These are phyloP conservation scores for Orchestia grillus DNA, from an alignment of 1,140 invertebrate species.

Conservation along the genomic window DNA sequence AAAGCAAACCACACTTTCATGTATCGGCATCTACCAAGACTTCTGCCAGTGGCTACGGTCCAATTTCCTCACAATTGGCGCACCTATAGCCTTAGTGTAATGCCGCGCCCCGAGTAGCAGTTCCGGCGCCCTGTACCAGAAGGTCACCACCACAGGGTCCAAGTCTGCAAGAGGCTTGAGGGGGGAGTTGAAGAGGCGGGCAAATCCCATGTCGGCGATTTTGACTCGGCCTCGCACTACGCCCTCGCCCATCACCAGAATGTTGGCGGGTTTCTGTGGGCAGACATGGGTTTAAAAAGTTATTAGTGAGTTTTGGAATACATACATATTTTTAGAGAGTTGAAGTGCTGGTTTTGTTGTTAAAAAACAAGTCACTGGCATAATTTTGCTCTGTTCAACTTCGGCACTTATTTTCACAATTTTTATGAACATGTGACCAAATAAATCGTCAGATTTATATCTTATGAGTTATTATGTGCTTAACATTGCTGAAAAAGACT, in stretches of 20 bases:
- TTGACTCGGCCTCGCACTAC: slow-evolving; percentile 96
- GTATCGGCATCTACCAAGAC: too few relatives aligned
- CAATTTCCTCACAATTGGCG: slow-evolving; percentile 32
- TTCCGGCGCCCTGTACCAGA: slow-evolving; percentile 99
- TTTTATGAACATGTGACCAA: too few relatives aligned
- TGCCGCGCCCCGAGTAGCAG: slow-evolving; percentile 95
- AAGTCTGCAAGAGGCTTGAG: slow-evolving; percentile 97
- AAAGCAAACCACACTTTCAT: too few relatives aligned
- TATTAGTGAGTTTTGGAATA: background rate
- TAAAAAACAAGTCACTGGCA: background rate
- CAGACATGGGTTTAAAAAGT: background rate
- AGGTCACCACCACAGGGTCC: slow-evolving; percentile 99
- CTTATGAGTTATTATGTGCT: too few relatives aligned
- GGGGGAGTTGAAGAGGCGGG: slow-evolving; percentile 98
- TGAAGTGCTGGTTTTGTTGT: background rate
- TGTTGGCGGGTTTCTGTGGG: slow-evolving; percentile 94
- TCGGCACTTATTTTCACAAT: too few relatives aligned
- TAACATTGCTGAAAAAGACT: too few relatives aligned
- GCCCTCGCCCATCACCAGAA: slow-evolving; percentile 99
- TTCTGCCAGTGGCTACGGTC: background rate
- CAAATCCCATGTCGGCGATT: slow-evolving; percentile 99
- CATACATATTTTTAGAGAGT: background rate
- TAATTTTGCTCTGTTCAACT: too few relatives aligned
- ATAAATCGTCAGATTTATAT: too few relatives aligned
- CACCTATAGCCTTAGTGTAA: slow-evolving; percentile 98